Evolutionary conservation across 2,888 invertebrate species (phyloP), one percentile per base, ranked within the genome.

Genomic region (Stenichneumon culpator): DNA sequence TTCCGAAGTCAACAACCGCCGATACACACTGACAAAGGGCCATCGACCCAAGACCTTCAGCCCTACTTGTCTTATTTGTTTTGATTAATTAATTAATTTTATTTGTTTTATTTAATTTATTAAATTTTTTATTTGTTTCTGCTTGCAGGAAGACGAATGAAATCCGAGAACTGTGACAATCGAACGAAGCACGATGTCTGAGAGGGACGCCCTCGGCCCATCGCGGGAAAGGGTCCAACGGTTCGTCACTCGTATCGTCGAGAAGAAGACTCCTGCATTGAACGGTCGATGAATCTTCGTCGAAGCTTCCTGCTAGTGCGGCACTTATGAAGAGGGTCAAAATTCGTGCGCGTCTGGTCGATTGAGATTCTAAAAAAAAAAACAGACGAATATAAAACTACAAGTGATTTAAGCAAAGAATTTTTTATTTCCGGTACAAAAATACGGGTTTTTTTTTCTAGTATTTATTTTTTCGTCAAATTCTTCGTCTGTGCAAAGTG

Each of bases 131-230:
- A 2, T 82, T 69, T 67, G 14, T 44, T 14, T 39, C 44, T 74
- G 83, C 57, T 84, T 85, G 28, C 79, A 85, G 85, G 14, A 60
- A 50, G 78, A 47, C 36, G 11, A 9, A 39, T 54, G 44, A 47
- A 16, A 52, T 78, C 19, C 3, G 36, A 50, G 65, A 70, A 74
- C 22, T 74, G 25, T 9, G 36, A 65, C 25, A 22, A 70, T 60
- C 44, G 65, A 28, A 60, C 25, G 57, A 44, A 65, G n/a, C 82
- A 79, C 75, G 75, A 85, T 75, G 79, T 68, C 44, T 70, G 72
- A 47, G 75, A 72, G 72, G 22, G 28, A 57, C 54, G 60, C 28
- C 70, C 25, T 57, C 72, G 75, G 74, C 39, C 75, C 74, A 32
- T 16, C 44, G 28, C 16, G 73, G 44, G 32, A 47, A 22, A 47